Conservation (phyloP, 2,113 vertebrate genomes). For the Ardeotis arabs region DNA sequence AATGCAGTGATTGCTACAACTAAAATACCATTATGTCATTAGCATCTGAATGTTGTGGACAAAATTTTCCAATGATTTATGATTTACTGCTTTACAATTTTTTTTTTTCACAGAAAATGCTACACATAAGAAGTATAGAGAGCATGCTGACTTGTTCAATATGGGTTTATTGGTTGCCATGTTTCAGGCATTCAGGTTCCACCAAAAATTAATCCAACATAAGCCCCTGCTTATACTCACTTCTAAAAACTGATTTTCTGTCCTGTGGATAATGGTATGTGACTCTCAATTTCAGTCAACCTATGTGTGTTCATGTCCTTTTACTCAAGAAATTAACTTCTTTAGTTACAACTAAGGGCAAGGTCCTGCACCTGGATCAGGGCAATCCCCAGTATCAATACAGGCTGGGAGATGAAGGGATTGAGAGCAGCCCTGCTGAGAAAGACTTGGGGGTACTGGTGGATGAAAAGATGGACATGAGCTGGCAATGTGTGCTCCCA, state of each 20-base stretch:
- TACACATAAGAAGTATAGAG: background rate
- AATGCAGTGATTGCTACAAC: background rate
- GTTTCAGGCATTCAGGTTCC: background rate
- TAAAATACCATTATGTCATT: background rate
- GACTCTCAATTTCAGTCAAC: background rate
- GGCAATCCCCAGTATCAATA: too few relatives aligned
- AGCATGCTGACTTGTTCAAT: background rate
- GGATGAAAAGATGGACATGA: too few relatives aligned
- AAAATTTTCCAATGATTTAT: background rate
- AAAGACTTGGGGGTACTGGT: too few relatives aligned
- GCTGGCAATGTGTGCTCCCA: too few relatives aligned
- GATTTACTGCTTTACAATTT: background rate
- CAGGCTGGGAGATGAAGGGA: too few relatives aligned
- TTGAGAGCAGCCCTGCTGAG: too few relatives aligned
- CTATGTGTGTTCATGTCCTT: background rate
- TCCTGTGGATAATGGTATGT: background rate
- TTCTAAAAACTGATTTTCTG: background rate
- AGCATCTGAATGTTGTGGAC: background rate
- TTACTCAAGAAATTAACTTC: background rate
- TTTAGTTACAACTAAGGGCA: background rate
- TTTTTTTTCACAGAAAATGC: background rate
- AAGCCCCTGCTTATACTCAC: background rate
- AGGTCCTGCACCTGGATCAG: too few relatives aligned
- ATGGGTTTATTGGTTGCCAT: background rate
- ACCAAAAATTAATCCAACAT: background rate